phyloP scores from a whole-genome alignment of 2,888 invertebrate genomes.

The Dromius quadrimaculatus region DNA sequence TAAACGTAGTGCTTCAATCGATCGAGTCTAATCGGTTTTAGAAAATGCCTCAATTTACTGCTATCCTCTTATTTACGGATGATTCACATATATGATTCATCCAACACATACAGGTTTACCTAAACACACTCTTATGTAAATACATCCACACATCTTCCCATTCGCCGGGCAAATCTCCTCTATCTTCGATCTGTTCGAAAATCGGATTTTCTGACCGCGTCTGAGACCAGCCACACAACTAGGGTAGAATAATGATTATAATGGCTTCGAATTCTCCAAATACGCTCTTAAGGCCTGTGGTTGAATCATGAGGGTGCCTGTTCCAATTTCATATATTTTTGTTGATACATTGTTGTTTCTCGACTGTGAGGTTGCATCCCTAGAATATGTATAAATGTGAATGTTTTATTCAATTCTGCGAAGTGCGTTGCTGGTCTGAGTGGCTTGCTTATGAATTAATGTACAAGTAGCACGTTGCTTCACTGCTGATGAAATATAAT shows the following conservation, averaged over 20 bases:
- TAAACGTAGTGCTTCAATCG: no score
- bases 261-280: no score
- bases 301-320: no score
- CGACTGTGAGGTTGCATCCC: no score
- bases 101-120: no score
- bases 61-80: constrained; percentile 17
- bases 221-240: not conserved
- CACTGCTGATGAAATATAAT: constrained; percentile 10
- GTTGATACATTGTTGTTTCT: no score
- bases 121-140: no score
- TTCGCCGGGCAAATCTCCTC: constrained; percentile 7
- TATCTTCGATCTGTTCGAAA: constrained; percentile 30
- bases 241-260: constrained; percentile 32
- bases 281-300: no score
- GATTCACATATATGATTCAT: constrained; percentile 15
- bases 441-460: constrained; percentile 25
- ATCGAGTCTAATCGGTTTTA: not conserved
- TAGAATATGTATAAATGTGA: no score
- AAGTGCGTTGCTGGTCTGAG: constrained; percentile 15
- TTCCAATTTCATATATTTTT: no score
- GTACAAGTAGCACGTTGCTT: constrained; percentile 19
- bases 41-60: constrained; percentile 20
- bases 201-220: constrained; percentile 35
- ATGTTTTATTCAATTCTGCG: constrained; percentile 30
- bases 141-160: not conserved